phyloP scores from a whole-genome alignment of 2,797 vertebrate genomes.

The Chelmon rostratus region DNA sequence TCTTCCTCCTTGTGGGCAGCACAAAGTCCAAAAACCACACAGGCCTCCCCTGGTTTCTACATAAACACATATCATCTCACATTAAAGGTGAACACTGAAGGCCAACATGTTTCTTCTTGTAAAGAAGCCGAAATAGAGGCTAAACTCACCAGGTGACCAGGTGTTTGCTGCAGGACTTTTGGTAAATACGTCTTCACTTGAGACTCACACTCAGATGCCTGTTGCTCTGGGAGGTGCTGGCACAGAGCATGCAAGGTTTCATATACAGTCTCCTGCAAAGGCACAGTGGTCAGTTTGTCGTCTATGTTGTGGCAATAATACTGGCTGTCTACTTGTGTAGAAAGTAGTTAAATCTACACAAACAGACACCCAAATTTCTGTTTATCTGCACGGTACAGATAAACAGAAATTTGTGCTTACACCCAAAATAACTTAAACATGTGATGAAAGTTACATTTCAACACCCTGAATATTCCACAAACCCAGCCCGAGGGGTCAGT shows the following conservation, averaged over 20 bases:
- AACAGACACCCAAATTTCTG: neutral
- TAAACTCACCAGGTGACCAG: slow-evolving; percentile 62
- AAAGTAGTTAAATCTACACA: neutral
- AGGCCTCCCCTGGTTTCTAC: slow-evolving; percentile 77
- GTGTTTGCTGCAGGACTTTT: slow-evolving; percentile 70
- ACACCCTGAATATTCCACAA: neutral
- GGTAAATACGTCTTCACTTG: slow-evolving; percentile 73
- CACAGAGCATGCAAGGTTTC: slow-evolving; percentile 70
- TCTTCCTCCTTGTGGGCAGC: slow-evolving; percentile 43
- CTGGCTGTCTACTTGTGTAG: neutral
- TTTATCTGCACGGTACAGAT: neutral
- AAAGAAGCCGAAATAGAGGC: neutral
- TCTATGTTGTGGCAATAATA: neutral
- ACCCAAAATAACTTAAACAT: too few relatives aligned
- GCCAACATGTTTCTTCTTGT: neutral
- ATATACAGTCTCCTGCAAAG: slow-evolving; percentile 66
- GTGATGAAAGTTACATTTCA: neutral
- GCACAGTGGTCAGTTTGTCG: neutral
- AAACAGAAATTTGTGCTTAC: too few relatives aligned
- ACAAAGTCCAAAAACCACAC: slow-evolving; percentile 80
- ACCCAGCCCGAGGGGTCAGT: neutral
- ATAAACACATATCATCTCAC: neutral
- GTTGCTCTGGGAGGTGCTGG: slow-evolving; percentile 55
- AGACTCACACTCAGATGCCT: slow-evolving; percentile 60
- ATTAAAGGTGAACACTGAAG: neutral